Percentiles rank a stretch among this genome's conserved stretches.
phyloP scores from a whole-genome alignment of 2,888 invertebrate genomes.

The Mimachlamys varia region DNA sequence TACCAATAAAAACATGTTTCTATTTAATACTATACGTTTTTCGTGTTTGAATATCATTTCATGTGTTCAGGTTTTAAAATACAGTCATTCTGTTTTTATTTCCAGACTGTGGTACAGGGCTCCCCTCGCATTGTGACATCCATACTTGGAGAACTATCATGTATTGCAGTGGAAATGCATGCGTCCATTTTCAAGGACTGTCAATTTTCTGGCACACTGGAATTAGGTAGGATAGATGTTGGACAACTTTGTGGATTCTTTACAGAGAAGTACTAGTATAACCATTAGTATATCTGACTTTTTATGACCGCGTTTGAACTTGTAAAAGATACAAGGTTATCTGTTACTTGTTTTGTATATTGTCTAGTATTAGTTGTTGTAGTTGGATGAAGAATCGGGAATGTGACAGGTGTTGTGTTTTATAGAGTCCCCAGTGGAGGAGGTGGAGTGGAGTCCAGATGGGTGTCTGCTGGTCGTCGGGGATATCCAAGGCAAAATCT shows the following conservation, averaged over 20 bases:
- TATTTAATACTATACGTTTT: too few relatives aligned
- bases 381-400: neutral
- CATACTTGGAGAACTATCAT: constrained; percentile 66
- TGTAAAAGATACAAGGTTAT: neutral
- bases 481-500: constrained; percentile 67
- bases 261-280: too few relatives aligned
- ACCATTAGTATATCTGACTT: too few relatives aligned
- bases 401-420: neutral
- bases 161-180: constrained; percentile 70
- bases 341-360: too few relatives aligned
- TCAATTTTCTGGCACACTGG: constrained; percentile 63
- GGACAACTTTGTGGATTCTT: too few relatives aligned
- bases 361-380: neutral
- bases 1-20: too few relatives aligned
- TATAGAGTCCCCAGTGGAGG: constrained; percentile 69
- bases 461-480: constrained; percentile 69
- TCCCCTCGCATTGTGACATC: constrained; percentile 58
- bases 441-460: constrained; percentile 72
- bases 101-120: neutral
- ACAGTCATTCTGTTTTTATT: neutral
- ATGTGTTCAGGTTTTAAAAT: neutral
- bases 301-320: neutral
- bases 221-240: constrained; percentile 68
- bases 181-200: constrained; percentile 65
- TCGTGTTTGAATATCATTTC: too few relatives aligned